A percentile compares a stretch with the other conserved stretches of the same genome.
These are phyloP conservation scores for Ectemnius continuus DNA, from an alignment of 2,888 invertebrate species.

Conservation along the genomic window DNA sequence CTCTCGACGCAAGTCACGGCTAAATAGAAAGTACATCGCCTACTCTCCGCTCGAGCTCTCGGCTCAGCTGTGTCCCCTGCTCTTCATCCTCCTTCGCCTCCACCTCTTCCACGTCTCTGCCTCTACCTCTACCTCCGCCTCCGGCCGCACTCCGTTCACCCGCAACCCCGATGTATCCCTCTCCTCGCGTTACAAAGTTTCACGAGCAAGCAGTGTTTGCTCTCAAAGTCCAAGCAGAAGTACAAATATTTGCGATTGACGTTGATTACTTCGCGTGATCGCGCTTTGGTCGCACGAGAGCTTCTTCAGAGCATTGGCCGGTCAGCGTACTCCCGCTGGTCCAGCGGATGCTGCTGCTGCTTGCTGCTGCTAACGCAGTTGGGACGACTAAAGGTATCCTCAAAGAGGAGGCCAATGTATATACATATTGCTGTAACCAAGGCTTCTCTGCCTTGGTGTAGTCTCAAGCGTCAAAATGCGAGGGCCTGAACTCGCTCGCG, in stretches of 20 bases:
- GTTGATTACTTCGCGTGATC: constrained; percentile 1
- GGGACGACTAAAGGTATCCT: too few species aligned
- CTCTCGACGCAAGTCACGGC: neutral
- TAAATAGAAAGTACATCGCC: constrained; percentile 9
- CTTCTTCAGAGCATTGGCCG: neutral
- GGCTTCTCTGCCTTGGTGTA: too few species aligned
- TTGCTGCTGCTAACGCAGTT: too few species aligned
- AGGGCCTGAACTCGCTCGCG: too few species aligned
- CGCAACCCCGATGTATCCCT: constrained; percentile 1
- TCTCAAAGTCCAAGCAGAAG: constrained; percentile 3
- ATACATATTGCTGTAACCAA: too few species aligned
- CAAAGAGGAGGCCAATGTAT: too few species aligned
- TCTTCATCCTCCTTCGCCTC: too few species aligned
- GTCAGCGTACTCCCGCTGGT: neutral
- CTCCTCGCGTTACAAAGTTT: constrained; percentile 5
- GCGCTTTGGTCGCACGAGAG: constrained; percentile 1
- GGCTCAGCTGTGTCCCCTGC: neutral
- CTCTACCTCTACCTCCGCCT: too few species aligned
- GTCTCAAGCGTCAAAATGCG: too few species aligned
- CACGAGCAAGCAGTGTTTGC: neutral
- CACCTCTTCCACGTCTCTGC: too few species aligned
- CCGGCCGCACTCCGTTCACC: neutral
- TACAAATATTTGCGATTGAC: constrained; percentile 8
- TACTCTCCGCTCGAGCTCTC: neutral
- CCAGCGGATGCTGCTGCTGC: neutral